Conservation (phyloP, 2,113 vertebrate genomes). For the Talpa occidentalis region DNA sequence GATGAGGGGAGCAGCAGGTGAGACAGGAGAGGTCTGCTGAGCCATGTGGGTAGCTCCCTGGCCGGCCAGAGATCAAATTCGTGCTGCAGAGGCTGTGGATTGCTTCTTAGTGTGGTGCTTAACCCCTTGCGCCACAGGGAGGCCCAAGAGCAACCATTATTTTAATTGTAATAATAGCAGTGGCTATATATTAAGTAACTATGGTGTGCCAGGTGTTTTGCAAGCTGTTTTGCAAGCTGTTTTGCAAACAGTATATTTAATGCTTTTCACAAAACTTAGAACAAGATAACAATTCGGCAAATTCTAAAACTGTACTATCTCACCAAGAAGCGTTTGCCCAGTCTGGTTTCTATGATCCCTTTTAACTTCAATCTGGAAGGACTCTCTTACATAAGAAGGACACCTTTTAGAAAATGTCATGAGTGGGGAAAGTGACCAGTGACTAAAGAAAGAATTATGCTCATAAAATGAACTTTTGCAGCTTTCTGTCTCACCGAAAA, state of each 20-base stretch:
- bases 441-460: not conserved
- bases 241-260: not conserved
- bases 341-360: not conserved
- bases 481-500: not conserved
- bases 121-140: too few species aligned
- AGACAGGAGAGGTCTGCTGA: too few species aligned
- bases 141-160: not conserved
- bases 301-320: not conserved
- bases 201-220: not conserved
- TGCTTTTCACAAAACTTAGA: not conserved
- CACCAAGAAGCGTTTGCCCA: not conserved
- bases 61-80: too few species aligned
- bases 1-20: too few species aligned
- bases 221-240: not conserved
- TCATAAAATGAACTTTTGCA: not conserved
- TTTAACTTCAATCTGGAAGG: not conserved
- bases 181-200: conserved; percentile 3
- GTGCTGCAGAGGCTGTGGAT: too few species aligned
- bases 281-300: not conserved
- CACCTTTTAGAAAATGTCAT: not conserved
- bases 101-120: too few species aligned
- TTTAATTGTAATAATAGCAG: not conserved
- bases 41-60: too few species aligned
- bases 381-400: not conserved
- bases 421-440: not conserved